Conservation (phyloP, 1,140 invertebrate genomes). For the Pachypeltis micranthus region DNA sequence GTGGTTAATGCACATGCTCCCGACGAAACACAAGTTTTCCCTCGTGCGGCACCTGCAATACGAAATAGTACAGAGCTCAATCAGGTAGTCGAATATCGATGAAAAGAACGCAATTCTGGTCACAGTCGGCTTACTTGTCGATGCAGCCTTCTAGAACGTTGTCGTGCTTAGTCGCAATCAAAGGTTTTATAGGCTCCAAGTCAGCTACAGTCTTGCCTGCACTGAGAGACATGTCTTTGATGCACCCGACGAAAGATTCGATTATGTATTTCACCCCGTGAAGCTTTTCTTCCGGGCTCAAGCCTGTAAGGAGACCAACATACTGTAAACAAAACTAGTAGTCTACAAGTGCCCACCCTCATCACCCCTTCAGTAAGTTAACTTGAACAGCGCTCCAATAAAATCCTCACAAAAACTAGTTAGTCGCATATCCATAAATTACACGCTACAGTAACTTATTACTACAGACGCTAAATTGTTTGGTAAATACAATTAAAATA, state of each 20-base stretch:
- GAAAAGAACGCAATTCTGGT: neutral
- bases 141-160: slow-evolving; percentile 75
- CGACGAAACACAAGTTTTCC: slow-evolving; percentile 71
- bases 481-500: too few species aligned
- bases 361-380: too few species aligned
- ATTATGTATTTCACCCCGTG: slow-evolving; percentile 83
- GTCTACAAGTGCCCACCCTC: too few species aligned
- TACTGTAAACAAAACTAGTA: neutral
- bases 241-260: slow-evolving; percentile 83
- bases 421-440: too few species aligned
- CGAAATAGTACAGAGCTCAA: neutral
- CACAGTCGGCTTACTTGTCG: slow-evolving; percentile 44
- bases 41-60: slow-evolving; percentile 49
- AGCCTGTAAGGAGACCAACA: slow-evolving; percentile 49
- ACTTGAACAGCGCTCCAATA: too few species aligned
- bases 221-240: slow-evolving; percentile 69
- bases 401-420: too few species aligned
- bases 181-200: slow-evolving; percentile 59
- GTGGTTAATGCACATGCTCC: slow-evolving; percentile 76
- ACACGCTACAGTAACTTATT: too few species aligned
- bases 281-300: slow-evolving; percentile 70
- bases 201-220: slow-evolving; percentile 71
- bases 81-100: neutral
- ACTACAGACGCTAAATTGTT: too few species aligned
- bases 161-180: slow-evolving; percentile 72